Evolutionary conservation across 1,140 invertebrate genomes (phyloP).

Genomic region (Panulirus ornatus): DNA sequence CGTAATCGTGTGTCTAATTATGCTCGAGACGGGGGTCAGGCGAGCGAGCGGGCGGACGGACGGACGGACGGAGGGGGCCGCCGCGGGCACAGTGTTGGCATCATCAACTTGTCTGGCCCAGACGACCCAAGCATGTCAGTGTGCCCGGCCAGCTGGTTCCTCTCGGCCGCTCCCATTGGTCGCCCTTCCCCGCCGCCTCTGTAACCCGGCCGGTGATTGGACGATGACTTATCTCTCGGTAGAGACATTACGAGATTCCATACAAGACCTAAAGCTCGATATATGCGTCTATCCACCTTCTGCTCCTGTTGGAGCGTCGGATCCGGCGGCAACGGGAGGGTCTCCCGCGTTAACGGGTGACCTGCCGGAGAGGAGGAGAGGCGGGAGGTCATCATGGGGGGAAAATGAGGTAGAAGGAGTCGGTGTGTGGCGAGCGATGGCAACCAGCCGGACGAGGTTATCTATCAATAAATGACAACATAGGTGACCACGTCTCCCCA

Average conservation of each 20-base stretch:
- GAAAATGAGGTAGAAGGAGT: not conserved
- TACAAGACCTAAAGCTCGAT: not conserved
- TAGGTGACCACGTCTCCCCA: slow-evolving; percentile 17
- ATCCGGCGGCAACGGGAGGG: no score
- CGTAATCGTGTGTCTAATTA: slow-evolving; percentile 12
- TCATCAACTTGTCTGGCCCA: slow-evolving; percentile 5
- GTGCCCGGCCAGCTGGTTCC: slow-evolving; percentile 11
- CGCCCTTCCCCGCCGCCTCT: not conserved
- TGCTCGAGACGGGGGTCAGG: not conserved
- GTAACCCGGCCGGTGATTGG: slow-evolving; percentile 21
- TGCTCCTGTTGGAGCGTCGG: not conserved
- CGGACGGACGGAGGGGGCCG: not conserved
- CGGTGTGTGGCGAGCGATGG: slow-evolving; percentile 1
- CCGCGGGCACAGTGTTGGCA: not conserved
- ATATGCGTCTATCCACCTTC: not conserved
- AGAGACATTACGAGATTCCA: slow-evolving; percentile 22
- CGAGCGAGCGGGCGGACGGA: no score
- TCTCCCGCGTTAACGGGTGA: not conserved
- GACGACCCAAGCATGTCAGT: slow-evolving; percentile 47
- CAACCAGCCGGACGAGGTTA: slow-evolving; percentile 41
- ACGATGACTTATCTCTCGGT: slow-evolving; percentile 43
- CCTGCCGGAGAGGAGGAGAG: not conserved
- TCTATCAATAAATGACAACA: slow-evolving; percentile 58
- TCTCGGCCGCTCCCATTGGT: slow-evolving; percentile 28
- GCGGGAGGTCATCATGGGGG: no score